phyloP scores from a whole-genome alignment of 2,113 vertebrate genomes.

The Octodon degus region DNA sequence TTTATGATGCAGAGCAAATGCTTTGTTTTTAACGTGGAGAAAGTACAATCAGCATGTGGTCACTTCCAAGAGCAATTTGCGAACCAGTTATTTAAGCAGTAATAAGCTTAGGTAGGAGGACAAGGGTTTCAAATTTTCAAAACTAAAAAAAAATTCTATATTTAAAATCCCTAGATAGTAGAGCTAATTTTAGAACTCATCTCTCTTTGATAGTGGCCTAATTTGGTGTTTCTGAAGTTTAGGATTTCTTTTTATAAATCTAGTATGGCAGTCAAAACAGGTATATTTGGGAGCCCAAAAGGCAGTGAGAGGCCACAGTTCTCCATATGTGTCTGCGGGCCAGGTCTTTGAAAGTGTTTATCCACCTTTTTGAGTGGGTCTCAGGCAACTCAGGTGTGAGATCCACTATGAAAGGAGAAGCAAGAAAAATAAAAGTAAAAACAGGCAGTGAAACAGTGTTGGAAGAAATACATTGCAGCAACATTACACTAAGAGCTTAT shows the following conservation, averaged over 20 bases:
- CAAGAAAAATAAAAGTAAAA: conserved; percentile 48
- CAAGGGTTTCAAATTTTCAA: conserved; percentile 77
- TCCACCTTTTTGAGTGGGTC: not conserved
- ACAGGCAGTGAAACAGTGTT: not conserved
- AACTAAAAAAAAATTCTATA: conserved; percentile 74
- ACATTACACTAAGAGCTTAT: not conserved
- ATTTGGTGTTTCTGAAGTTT: conserved; percentile 80
- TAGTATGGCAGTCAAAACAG: conserved; percentile 61
- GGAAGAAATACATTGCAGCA: not conserved
- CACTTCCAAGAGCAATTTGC: conserved; percentile 57
- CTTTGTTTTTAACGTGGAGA: conserved; percentile 58
- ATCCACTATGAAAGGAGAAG: not conserved
- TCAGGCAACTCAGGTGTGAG: not conserved
- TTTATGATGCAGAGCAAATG: not conserved
- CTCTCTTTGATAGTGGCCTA: conserved; percentile 79
- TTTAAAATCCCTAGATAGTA: conserved; percentile 80
- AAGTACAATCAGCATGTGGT: not conserved
- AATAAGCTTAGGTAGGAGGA: conserved; percentile 77
- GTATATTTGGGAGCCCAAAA: not conserved
- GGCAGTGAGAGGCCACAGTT: not conserved
- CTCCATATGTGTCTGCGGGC: not conserved
- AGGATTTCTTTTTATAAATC: conserved; percentile 75
- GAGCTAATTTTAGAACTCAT: conserved; percentile 67
- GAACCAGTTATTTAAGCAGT: conserved; percentile 75
- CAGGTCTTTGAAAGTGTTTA: conserved; percentile 44